Percentiles rank a stretch among this genome's conserved stretches.
Evolutionary conservation across 1,140 invertebrate species (phyloP).

Genomic region (Battus philenor): DNA sequence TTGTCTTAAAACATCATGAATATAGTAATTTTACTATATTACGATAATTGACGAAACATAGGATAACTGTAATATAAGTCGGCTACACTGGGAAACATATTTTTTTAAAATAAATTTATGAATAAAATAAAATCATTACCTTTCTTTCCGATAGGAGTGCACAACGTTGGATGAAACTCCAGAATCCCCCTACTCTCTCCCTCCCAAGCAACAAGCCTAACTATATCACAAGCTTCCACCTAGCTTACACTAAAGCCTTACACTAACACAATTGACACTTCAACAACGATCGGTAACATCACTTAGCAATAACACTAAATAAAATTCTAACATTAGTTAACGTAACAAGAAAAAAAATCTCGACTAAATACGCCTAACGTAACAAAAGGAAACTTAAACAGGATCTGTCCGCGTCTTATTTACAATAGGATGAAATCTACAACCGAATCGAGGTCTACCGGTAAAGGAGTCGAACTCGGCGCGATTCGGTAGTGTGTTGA

Average conservation of each 20-base stretch:
- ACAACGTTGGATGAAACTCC: slow-evolving; percentile 4
- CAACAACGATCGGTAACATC: slow-evolving; percentile 65
- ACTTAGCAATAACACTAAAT: slow-evolving; percentile 57
- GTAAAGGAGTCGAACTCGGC: neutral
- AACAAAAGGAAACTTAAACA: slow-evolving; percentile 38
- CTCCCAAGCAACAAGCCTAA: slow-evolving; percentile 39
- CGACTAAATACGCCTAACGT: slow-evolving; percentile 47
- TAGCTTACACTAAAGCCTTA: slow-evolving; percentile 62
- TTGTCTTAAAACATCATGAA: too few species aligned
- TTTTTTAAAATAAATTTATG: too few species aligned
- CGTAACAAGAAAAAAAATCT: slow-evolving; percentile 62
- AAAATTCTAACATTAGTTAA: slow-evolving; percentile 72
- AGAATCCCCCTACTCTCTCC: slow-evolving; percentile 31
- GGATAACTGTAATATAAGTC: too few species aligned
- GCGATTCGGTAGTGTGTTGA: neutral
- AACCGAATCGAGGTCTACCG: slow-evolving; percentile 4
- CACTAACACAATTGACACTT: slow-evolving; percentile 67
- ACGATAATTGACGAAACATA: too few species aligned
- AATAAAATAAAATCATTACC: slow-evolving; percentile 21
- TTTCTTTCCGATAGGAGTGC: slow-evolving; percentile 17
- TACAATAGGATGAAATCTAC: slow-evolving; percentile 31
- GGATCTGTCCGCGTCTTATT: slow-evolving; percentile 36
- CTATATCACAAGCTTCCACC: slow-evolving; percentile 71
- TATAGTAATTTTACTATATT: too few species aligned
- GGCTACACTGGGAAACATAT: neutral